These are phyloP conservation scores for Syngnathus acus DNA, from an alignment of 2,797 vertebrate genomes.

Conservation along the genomic window DNA sequence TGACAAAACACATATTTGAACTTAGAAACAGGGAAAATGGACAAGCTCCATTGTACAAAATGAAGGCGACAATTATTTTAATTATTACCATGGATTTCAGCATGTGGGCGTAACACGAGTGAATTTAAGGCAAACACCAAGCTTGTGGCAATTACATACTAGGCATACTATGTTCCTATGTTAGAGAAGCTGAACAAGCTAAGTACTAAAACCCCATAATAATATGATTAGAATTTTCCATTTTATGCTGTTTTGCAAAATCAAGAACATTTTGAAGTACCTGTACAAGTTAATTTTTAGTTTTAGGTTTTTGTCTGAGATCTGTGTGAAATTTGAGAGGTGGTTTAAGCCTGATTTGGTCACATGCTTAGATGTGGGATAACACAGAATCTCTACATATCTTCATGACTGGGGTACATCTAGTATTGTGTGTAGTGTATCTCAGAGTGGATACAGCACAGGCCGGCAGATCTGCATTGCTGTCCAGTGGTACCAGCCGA, in stretches of 20 bases:
- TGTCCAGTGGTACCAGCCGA: too few relatives aligned
- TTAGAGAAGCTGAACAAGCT: background rate
- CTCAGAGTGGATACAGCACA: too few relatives aligned
- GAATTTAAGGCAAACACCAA: slow-evolving; percentile 4
- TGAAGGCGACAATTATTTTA: slow-evolving; percentile 12
- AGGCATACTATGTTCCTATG: background rate
- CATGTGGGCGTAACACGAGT: slow-evolving; percentile 8
- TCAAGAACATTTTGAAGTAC: background rate
- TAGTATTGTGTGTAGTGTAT: too few relatives aligned
- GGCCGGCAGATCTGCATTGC: too few relatives aligned
- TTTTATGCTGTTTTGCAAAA: background rate
- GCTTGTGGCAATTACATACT: background rate
- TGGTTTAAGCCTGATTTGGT: background rate
- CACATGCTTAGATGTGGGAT: background rate
- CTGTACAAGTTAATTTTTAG: background rate
- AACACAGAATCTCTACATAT: too few relatives aligned
- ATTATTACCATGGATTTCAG: slow-evolving; percentile 9
- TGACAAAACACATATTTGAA: slow-evolving; percentile 62
- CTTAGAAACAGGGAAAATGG: slow-evolving; percentile 20
- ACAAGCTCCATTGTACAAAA: background rate
- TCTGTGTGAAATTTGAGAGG: background rate
- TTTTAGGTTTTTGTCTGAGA: background rate
- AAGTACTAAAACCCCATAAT: background rate
- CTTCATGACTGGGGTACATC: too few relatives aligned
- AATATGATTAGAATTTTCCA: background rate